Conservation (phyloP, 2,888 invertebrate species). For the Bellardia bayeri region DNA sequence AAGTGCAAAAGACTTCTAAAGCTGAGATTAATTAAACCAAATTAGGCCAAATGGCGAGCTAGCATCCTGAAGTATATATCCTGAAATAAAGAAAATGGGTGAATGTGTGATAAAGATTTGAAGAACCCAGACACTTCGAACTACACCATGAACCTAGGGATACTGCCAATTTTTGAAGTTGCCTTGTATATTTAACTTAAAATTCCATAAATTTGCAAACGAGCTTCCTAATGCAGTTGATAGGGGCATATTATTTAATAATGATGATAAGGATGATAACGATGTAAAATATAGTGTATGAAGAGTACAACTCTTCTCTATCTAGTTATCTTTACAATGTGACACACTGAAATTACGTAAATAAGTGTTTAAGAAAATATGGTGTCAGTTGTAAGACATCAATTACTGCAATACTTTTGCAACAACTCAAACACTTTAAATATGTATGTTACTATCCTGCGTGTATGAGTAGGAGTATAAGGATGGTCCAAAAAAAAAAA, state of each 20-base stretch:
- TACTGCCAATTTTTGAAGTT: too few species aligned
- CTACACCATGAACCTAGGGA: too few species aligned
- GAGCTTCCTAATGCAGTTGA: background rate
- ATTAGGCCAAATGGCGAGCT: too few species aligned
- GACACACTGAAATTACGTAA: conserved; percentile 18
- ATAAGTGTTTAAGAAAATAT: conserved; percentile 45
- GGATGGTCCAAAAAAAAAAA: background rate
- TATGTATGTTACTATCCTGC: conserved; percentile 26
- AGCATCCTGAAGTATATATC: too few species aligned
- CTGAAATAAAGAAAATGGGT: too few species aligned
- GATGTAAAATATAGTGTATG: background rate
- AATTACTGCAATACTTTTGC: conserved; percentile 38
- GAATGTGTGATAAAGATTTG: too few species aligned
- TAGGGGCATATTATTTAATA: background rate
- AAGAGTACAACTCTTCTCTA: conserved; percentile 9
- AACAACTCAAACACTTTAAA: conserved; percentile 28
- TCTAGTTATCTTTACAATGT: conserved; percentile 18
- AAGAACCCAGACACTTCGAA: too few species aligned
- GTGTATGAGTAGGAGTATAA: conserved; percentile 1
- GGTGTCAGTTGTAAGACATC: conserved; percentile 52
- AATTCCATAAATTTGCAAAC: too few species aligned
- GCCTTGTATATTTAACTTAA: too few species aligned
- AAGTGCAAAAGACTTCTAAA: too few species aligned
- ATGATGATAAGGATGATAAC: conserved; percentile 4
- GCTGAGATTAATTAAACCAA: too few species aligned